Base-by-base conservation (phyloP, 2,797 vertebrate genomes). In the Hirundo rustica region DNA sequence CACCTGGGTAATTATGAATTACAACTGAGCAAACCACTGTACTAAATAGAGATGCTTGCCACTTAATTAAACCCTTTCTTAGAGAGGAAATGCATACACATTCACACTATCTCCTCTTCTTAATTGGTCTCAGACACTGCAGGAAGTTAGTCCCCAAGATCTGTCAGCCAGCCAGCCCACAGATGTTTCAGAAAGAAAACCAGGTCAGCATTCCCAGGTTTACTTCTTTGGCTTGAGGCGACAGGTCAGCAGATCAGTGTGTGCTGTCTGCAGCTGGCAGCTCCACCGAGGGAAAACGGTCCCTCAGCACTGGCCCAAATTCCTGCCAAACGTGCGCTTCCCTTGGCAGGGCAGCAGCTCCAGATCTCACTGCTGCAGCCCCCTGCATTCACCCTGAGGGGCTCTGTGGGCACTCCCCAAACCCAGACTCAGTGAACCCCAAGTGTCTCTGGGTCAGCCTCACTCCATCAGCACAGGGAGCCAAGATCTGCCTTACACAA, bases 61-160 rank as follows among this genome's bases (percentile, higher is more conserved):
- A 81, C 85, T 95, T 96, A 79, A 91, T 90, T 86, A 95, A 92
- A 89, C 61, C 83, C 90, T 88, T 93, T 90, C 96, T 93, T 84
- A 83, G 95, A 85, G 91, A 93, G 95, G 85, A 96, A 94, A 91
- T 66, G 78, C 53, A 61, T 48, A 23, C 68, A 71, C 67, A 89
- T 84, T 89, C 54, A 80, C 64, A 12, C 76, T 20, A 81, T 80
- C 92, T 95, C 47, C 79, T 96, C 93, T 82, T 68, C 92, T 95
- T 97, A 96, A 97, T 73, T 95, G 96, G 96, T 96, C 93, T 95
- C 93, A 76, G 82, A 72, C 80, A 66, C 8, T 66, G 92, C 89
- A 94, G 93, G 88, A 96, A 89, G 85, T 73, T 29, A 32, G 60
- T 84, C 93, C 88, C 92, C 84, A 72, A 86, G 94, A 95, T 85